phyloP scores from a whole-genome alignment of 2,888 invertebrate genomes.

The Himalopsyche japonica region DNA sequence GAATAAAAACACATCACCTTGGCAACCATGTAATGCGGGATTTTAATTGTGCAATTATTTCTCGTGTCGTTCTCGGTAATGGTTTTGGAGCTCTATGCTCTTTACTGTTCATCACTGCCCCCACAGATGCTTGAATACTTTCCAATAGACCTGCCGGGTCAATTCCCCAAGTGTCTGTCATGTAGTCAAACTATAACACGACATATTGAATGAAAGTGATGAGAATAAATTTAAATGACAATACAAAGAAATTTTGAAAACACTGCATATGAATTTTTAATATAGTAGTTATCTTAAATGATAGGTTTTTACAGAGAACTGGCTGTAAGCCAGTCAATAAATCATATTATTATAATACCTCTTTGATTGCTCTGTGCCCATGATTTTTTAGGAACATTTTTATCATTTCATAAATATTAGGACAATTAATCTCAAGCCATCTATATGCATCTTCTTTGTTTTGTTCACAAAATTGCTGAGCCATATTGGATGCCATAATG shows the following conservation, averaged over 20 bases:
- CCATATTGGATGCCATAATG: constrained; percentile 52
- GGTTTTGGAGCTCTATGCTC: constrained; percentile 40
- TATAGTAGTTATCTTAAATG: too few species aligned
- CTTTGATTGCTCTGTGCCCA: constrained; percentile 71
- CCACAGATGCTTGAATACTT: constrained; percentile 62
- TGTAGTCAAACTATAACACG: constrained; percentile 65
- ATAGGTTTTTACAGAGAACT: too few species aligned
- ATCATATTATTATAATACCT: constrained; percentile 53
- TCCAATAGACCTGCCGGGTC: constrained; percentile 64
- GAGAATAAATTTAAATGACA: too few species aligned
- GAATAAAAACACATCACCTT: constrained; percentile 46
- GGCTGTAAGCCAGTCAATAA: too few species aligned
- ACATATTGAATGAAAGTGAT: too few species aligned
- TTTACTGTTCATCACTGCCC: constrained; percentile 40
- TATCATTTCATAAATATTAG: constrained; percentile 55
- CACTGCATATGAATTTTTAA: too few species aligned
- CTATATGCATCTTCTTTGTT: constrained; percentile 55
- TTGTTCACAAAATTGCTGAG: constrained; percentile 55
- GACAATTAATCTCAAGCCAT: constrained; percentile 64
- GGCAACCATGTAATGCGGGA: constrained; percentile 43
- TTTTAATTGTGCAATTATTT: constrained; percentile 56
- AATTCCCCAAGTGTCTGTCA: constrained; percentile 67
- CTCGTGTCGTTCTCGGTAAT: constrained; percentile 47
- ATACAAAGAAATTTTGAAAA: too few species aligned
- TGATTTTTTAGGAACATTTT: constrained; percentile 66